phyloP scores from a whole-genome alignment of 2,797 vertebrate species.

The Danio tinwini region DNA sequence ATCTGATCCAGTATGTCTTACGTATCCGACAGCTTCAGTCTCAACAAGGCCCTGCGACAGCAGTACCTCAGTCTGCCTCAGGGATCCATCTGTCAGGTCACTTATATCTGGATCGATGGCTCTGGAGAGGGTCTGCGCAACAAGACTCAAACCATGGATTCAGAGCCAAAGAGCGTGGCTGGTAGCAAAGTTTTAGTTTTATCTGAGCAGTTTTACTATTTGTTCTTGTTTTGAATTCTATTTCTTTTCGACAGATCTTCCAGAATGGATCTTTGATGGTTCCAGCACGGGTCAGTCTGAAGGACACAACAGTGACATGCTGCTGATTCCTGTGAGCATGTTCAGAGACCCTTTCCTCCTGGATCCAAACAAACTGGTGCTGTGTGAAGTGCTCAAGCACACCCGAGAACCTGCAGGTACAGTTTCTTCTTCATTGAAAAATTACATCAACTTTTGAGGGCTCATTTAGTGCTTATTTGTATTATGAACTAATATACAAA shows the following conservation, averaged over 20 bases:
- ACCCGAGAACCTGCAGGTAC: constrained; percentile 82
- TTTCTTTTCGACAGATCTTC: constrained; percentile 75
- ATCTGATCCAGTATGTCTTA: constrained; percentile 68
- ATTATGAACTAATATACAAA: too few species aligned
- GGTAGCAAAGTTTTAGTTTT: constrained; percentile 68
- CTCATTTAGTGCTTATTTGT: too few species aligned
- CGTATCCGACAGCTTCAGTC: constrained; percentile 79
- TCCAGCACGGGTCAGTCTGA: constrained; percentile 83
- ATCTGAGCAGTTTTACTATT: background rate
- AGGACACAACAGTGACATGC: constrained; percentile 88
- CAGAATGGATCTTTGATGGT: constrained; percentile 89
- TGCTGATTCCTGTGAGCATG: constrained; percentile 83
- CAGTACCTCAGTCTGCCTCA: constrained; percentile 86
- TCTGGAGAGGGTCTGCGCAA: constrained; percentile 83
- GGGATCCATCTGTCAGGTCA: constrained; percentile 78
- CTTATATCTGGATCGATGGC: constrained; percentile 90
- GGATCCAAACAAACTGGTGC: constrained; percentile 90
- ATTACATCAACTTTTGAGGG: too few species aligned
- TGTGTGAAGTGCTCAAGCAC: constrained; percentile 88
- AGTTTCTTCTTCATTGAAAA: too few species aligned
- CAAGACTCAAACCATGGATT: constrained; percentile 84
- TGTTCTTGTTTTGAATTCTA: background rate
- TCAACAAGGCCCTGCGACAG: constrained; percentile 82
- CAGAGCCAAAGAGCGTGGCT: constrained; percentile 77
- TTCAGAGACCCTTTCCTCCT: constrained; percentile 87